Conservation (phyloP, 2,113 vertebrate genomes). For the Ardeotis arabs region DNA sequence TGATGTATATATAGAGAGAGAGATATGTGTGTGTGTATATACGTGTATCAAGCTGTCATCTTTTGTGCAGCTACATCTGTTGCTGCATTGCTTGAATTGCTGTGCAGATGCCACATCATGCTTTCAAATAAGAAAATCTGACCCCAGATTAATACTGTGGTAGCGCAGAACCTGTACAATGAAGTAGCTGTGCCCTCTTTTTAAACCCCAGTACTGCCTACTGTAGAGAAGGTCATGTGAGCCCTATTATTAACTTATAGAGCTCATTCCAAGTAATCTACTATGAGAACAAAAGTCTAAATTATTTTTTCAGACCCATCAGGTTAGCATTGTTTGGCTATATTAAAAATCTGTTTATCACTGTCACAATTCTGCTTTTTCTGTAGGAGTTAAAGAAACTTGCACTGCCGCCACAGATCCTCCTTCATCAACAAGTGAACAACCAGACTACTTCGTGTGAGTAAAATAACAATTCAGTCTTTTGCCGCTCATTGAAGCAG, state of each 20-base stretch:
- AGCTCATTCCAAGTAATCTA: background rate
- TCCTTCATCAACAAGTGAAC: slow-evolving; percentile 77
- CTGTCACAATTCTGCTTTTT: slow-evolving; percentile 32
- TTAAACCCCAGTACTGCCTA: background rate
- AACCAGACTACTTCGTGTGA: slow-evolving; percentile 87
- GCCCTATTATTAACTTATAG: background rate
- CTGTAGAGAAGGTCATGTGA: background rate
- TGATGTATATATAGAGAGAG: background rate
- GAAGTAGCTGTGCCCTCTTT: slow-evolving; percentile 8
- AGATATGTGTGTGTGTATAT: too few relatives aligned
- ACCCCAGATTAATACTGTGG: slow-evolving; percentile 49
- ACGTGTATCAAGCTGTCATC: background rate
- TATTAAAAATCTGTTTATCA: background rate
- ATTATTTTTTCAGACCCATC: background rate
- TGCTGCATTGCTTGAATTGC: slow-evolving; percentile 54
- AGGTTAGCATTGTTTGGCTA: background rate
- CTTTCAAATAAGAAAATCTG: slow-evolving; percentile 44
- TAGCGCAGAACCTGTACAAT: slow-evolving; percentile 8
- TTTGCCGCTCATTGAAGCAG: background rate
- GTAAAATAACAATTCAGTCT: slow-evolving; percentile 41
- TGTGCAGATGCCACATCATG: slow-evolving; percentile 57
- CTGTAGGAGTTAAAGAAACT: slow-evolving; percentile 76
- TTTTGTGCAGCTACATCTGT: slow-evolving; percentile 62
- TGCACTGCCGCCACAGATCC: slow-evolving; percentile 73
- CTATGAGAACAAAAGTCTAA: slow-evolving; percentile 19